Base-by-base conservation (phyloP, 2,797 vertebrate species). In the Myoxocephalus aenaeus region DNA sequence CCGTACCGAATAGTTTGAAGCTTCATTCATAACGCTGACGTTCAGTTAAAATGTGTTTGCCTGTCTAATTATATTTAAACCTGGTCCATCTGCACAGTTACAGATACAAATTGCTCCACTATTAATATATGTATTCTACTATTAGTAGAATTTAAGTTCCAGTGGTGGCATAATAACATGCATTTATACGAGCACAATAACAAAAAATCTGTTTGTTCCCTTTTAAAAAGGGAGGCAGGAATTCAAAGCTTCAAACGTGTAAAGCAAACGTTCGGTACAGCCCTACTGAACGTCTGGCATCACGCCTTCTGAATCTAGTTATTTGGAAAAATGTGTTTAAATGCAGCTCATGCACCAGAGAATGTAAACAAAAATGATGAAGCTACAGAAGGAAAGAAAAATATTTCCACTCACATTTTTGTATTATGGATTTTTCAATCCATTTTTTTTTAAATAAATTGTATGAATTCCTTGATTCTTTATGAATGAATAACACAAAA, bases 401-500 rank as follows among this genome's bases (percentile, higher is more conserved):
- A 13, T 0, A 29, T 56, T 27, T 71, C 29, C 8, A 7, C 22
- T n/a, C 17, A 3, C 59, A 34, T 11, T 69, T 84, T 46, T 64
- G 17, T 56, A 59, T 29, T 14, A 8, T 46, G 38, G 36, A 48
- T 73, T 77, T 81, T 71, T 62, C 3, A 67, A 15, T 65, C 56
- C 27, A 17, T 44, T 81, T 75, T 77, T 75, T 66, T 2, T 12
- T 18, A 48, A 20, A 48, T 48, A 65, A 6, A 14, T 59, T 27
- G 2, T 1, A 59, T 58, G 1, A 10, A 57, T 27, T 64, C 7
- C 2, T 17, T 1, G 17, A 38, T 70, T 67, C 1, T 57, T 75
- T 83, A 65, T 25, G 11, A 69, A 71, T 14, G 1, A 42, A 8
- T 59, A 78, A 5, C 56, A 65, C 51, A 62, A 73, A 73, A 84